phyloP scores from a whole-genome alignment of 2,888 invertebrate genomes.

The Agrochola lota region DNA sequence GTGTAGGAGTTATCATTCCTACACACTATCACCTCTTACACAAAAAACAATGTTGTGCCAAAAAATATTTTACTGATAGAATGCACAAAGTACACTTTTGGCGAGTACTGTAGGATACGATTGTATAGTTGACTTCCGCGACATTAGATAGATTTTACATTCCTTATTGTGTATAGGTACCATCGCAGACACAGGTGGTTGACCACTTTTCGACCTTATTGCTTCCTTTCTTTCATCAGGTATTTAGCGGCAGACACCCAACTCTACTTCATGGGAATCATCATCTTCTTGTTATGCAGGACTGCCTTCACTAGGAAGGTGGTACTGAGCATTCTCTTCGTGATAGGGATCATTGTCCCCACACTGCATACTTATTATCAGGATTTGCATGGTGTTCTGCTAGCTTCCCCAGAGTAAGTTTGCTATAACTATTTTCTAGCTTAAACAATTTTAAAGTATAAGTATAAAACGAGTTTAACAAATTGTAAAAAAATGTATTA shows the following conservation, averaged over 20 bases:
- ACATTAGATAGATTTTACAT: too few relatives aligned
- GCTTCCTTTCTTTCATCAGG: slow-evolving; percentile 58
- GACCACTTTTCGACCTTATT: too few relatives aligned
- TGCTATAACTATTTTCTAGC: not conserved
- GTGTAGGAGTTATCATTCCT: too few relatives aligned
- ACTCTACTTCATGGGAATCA: slow-evolving; percentile 65
- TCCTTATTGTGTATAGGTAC: too few relatives aligned
- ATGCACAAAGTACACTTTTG: too few relatives aligned
- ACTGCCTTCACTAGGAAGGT: slow-evolving; percentile 39
- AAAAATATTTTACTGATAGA: too few relatives aligned
- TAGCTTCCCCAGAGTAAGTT: slow-evolving; percentile 49
- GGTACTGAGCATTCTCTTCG: slow-evolving; percentile 51
- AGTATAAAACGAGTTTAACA: not conserved
- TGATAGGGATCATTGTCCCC: slow-evolving; percentile 56
- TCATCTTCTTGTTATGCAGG: slow-evolving; percentile 60
- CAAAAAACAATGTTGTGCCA: too few relatives aligned
- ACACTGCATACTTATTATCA: slow-evolving; percentile 54
- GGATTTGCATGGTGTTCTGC: slow-evolving; percentile 39
- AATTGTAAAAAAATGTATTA: not conserved
- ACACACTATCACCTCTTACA: too few relatives aligned
- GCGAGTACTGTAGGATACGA: too few relatives aligned
- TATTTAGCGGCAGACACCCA: slow-evolving; percentile 75
- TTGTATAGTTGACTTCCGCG: too few relatives aligned
- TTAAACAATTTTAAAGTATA: not conserved
- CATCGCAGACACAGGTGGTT: too few relatives aligned